phyloP scores from a whole-genome alignment of 1,140 invertebrate species.

The Globodera ellingtonae region DNA sequence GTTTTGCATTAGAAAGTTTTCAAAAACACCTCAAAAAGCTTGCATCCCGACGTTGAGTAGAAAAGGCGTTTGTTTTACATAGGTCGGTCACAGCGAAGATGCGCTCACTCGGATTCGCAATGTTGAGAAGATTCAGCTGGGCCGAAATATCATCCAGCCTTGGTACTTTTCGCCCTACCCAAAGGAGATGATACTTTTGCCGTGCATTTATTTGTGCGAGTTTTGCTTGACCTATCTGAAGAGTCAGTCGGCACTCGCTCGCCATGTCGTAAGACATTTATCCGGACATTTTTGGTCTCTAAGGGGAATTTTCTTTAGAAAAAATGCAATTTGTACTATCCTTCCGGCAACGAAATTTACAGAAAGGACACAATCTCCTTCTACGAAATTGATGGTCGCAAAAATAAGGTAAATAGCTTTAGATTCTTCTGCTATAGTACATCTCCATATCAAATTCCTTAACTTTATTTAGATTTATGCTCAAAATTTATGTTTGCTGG shows the following conservation, averaged over 20 bases:
- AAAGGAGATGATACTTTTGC: conserved; percentile 78
- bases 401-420: conserved; percentile 78
- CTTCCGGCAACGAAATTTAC: conserved; percentile 98
- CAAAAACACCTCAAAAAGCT: no score
- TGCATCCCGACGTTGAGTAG: no score
- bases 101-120: conserved; percentile 55
- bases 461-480: conserved; percentile 73
- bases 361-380: conserved; percentile 92
- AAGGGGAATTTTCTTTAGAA: conserved; percentile 50
- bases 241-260: conserved; percentile 83
- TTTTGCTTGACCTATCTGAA: conserved; percentile 94
- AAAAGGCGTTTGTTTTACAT: neutral
- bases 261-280: conserved; percentile 75
- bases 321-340: conserved; percentile 92
- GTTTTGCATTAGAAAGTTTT: no score
- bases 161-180: conserved; percentile 66
- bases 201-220: conserved; percentile 97
- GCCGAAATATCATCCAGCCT: conserved; percentile 52
- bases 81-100: conserved; percentile 54
- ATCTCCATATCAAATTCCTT: conserved; percentile 67
- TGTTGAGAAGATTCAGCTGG: conserved; percentile 50
- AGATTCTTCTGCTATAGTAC: no score
- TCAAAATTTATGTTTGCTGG: conserved; percentile 64
- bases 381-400: conserved; percentile 98
- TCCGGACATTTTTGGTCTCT: neutral